These are phyloP conservation scores for Lasioglossum malachurum DNA, from an alignment of 2,888 invertebrate genomes.

Conservation along the genomic window DNA sequence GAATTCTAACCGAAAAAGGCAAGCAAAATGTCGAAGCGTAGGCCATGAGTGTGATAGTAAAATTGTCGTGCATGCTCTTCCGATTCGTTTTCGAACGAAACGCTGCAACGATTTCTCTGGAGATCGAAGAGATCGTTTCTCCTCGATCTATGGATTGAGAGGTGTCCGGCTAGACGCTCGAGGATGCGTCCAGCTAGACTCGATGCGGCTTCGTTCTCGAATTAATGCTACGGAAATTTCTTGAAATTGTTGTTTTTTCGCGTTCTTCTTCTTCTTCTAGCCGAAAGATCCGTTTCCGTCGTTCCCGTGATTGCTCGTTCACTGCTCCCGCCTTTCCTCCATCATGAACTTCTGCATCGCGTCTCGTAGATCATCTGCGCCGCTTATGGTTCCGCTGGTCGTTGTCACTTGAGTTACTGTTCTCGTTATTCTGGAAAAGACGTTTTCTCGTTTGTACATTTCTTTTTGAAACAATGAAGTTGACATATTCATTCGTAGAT, in stretches of 20 bases:
- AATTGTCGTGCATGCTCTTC: conserved; percentile 59
- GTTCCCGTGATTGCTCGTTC: conserved; percentile 40
- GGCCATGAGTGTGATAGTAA: conserved; percentile 71
- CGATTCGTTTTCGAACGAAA: background rate
- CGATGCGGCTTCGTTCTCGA: conserved; percentile 11
- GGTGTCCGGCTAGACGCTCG: conserved; percentile 37
- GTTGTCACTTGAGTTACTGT: conserved; percentile 85
- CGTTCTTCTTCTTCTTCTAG: conserved; percentile 9
- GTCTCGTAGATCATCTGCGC: conserved; percentile 84
- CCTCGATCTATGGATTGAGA: background rate
- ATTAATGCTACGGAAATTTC: conserved; percentile 44
- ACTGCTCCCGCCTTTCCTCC: conserved; percentile 86
- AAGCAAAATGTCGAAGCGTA: conserved; percentile 73
- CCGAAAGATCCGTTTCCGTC: conserved; percentile 7
- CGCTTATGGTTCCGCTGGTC: conserved; percentile 74
- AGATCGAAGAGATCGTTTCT: conserved; percentile 26
- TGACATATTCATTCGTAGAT: background rate
- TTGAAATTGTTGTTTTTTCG: conserved; percentile 5
- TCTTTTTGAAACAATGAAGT: background rate
- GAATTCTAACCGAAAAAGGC: conserved; percentile 66
- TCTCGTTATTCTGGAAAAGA: conserved; percentile 85
- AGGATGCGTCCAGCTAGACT: conserved; percentile 57
- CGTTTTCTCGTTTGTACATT: background rate
- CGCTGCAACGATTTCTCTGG: background rate
- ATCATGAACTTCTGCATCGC: conserved; percentile 87